Evolutionary conservation across 2,888 invertebrate genomes (phyloP), one percentile per base, ranked within the genome.

Genomic region (Aspidiotus destructor): DNA sequence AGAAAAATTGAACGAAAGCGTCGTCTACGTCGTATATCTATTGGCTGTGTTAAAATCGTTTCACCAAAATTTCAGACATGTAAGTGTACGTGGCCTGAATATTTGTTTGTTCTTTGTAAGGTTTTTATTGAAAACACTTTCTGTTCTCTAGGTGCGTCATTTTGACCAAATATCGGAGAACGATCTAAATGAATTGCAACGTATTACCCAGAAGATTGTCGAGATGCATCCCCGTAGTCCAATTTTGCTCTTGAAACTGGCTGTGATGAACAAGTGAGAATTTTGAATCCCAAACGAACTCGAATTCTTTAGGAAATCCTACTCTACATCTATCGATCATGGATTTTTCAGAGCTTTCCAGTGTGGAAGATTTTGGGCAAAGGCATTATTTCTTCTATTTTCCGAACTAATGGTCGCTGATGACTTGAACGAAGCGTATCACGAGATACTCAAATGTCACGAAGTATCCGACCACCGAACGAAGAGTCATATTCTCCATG

Each of bases 1-100:
- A 44, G 65, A 58, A 44, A 65, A 65, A 48, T 15, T 65, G 40
- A 65, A 65, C 48, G 65, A 65, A 65, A 65, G 65, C 44, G 65
- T 65, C 48, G 65, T 65, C 0, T 65, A 65, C 40, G 65, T 65
- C 11, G 58, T 65, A 11, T 65, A 65, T 58, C 28, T 65, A n/a
- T 40, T 65, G 28, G 57, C 65, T 48, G 65, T 65, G 15, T 58
- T 65, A 40, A 65, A 65, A 58, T 65, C 65, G 42, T 65, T 65
- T 28, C 48, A 65, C 40, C 28, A 65, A 17, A 65, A 65, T 40
- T 65, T 65, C 48, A 65, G 58, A 48, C 65, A 65, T 28, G 65
- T 65, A 48, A 58, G 65, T 48, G 28, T 28, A 28, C 28, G 28
- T 28, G n/a, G 48, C 48, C 6, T 11, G 10, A 13, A 13, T 48